Evolutionary conservation across 2,113 vertebrate genomes (phyloP), one percentile per base, ranked within the genome.

Genomic region (Polypterus senegalus): DNA sequence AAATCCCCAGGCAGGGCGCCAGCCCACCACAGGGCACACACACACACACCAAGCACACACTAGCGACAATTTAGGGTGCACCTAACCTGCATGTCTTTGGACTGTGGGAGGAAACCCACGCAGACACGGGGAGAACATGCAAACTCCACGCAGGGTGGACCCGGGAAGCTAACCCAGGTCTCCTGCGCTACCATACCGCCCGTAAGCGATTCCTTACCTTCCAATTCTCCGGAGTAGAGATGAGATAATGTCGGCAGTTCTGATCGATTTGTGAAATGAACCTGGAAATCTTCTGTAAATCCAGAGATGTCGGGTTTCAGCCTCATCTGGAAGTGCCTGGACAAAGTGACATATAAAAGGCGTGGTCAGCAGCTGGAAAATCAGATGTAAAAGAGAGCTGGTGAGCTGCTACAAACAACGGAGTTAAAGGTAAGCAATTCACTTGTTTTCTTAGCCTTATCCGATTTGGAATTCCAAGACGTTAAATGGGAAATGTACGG

Each of bases 221-320:
- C 69, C 3, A 90, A 65, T 44, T 48, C 64, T 62, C 87, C 87
- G 46, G 84, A 81, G 56, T 82, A 91, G 58, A 92, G 60, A 65
- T 87, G 85, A 51, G 82, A 88, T 11, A 87, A 72, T 49, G 87
- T 83, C 2, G 59, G 68, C 3, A 62, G 48, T 6, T 58, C 9
- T 2, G 73, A 57, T n/a, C 53, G 65, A 3, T 76, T 69, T 56
- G 73, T 70, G 7, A 51, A 70, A 45, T 65, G 58, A 56, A 88
- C 55, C 8, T 58, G 66, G 60, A 86, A 83, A 65, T 77, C 67
- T 52, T 75, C 62, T 0, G 77, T 69, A 70, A 89, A 91, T 3
- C 47, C 69, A 3, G 60, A 70, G 0, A 63, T 5, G 58, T 86
- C 73, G 66, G 65, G 76, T 66, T 65, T 78, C 68, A 90, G 67